Evolutionary conservation across 2,113 vertebrate genomes (phyloP), one percentile per base, ranked within the genome.

Genomic region (Syngnathus floridae): DNA sequence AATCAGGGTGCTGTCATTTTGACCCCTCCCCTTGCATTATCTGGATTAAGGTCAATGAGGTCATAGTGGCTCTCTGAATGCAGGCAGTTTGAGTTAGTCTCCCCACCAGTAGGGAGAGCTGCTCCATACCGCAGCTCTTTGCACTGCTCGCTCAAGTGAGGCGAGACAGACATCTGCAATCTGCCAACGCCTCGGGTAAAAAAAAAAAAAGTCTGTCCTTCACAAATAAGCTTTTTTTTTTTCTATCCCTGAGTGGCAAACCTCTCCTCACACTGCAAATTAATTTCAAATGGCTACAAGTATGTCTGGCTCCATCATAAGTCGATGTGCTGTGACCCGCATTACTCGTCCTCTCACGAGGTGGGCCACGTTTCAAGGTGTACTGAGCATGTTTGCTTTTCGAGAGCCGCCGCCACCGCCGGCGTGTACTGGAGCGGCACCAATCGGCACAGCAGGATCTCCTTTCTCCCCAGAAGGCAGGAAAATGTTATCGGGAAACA

Each of bases 371-470:
- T 82, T 84, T 81, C 77, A 78, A 83, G 78, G 81, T 82, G 68
- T 75, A 63, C 66, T 78, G 78, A 85, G 81, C 76, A 75, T 78
- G 73, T 78, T 72, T 63, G 69, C 79, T 74, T 31, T 83, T 74
- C 70, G 75, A 51, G 70, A 48, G 64, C 73, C 73, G 55, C 55
- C 65, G 26, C 26, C 26, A 31, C 26, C 26, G 26, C 26, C 26
- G 26, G 2, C 3, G 26, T 31, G 26, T 76, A 66, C 73, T 17
- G 68, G 66, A 65, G 81, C 80, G 58, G 72, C 67, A 71, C 73
- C 75, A 88, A 89, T 86, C 80, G 72, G 77, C 82, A 38, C 84
- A 35, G 77, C 59, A 9, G 84, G 81, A 65, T 80, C 80, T 78
- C 66, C n/a, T 68, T 65, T 57, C 75, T 38, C 69, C 76, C 71